Evolutionary conservation across 2,888 invertebrate genomes (phyloP), one percentile per base, ranked within the genome.

Genomic region (Oscheius sp.): DNA sequence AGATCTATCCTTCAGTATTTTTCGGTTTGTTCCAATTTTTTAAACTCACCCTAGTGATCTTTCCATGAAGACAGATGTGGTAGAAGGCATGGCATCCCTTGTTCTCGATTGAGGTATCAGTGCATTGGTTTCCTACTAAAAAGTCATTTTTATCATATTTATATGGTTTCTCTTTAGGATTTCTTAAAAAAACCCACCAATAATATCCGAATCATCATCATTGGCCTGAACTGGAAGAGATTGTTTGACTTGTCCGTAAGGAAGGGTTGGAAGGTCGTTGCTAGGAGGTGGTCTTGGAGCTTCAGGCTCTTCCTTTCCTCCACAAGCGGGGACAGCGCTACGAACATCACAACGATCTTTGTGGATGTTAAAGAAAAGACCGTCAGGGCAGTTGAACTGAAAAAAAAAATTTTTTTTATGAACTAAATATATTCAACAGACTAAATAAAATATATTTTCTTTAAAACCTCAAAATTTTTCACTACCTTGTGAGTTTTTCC

Each of bases 291-390:
- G 12, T 17, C 22, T 0, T 14, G 24, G 47, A 47, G 47, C 12
- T 22, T 70, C 26, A 30, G 68, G 54, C 49, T 54, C 32, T n/a
- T 24, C 33, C 22, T 47, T 59, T 28, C 32, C 80, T 49, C 77
- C 78, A 49, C 82, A 82, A 4, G 69, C 80, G 24, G 65, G 66
- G 14, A 70, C 62, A 47, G 67, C 66, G 6, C 20, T 6, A 12
- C 26, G n/a, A 57, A 72, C 71, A 61, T 78, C 78, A 56, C 78
- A 78, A n/a, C 64, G 56, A 50, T 68, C 70, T 9, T 33, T 50
- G 57, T 74, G 73, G n/a, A 72, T 56, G 38, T 76, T 78, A 72
- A 57, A 78, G 20, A 72, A 64, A 6, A 78, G 68, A 9, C 17
- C 64, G 17, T n/a, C 54, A 30, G 73, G 73, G 50, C 78, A 78